phyloP scores from a whole-genome alignment of 2,113 vertebrate genomes.

The Chaenogobius annularis region DNA sequence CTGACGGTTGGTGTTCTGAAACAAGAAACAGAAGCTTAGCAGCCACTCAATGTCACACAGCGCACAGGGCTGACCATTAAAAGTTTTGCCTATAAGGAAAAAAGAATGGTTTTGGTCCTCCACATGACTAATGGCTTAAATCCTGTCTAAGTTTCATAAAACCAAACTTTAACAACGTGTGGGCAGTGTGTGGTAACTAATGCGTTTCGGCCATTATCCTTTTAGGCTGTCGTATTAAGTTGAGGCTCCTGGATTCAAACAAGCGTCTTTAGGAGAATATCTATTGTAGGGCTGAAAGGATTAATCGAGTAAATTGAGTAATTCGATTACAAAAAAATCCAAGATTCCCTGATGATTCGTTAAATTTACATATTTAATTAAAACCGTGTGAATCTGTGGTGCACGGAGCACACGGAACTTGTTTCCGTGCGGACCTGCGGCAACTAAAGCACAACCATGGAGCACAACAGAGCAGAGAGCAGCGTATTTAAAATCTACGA shows the following conservation, averaged over 20 bases:
- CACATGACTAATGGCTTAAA: conserved; percentile 9
- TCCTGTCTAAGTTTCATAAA: conserved; percentile 6
- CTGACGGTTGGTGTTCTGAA: neutral
- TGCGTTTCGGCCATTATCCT: conserved; percentile 6
- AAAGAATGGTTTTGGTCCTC: neutral
- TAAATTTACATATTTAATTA: too few relatives aligned
- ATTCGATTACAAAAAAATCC: too few relatives aligned
- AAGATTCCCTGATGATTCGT: too few relatives aligned
- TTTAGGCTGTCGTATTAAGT: conserved; percentile 17
- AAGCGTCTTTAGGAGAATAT: neutral
- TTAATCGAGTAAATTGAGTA: too few relatives aligned
- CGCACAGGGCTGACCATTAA: neutral
- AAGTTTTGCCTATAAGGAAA: neutral
- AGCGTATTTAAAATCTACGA: too few relatives aligned
- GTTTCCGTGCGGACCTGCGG: too few relatives aligned
- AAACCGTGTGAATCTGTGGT: too few relatives aligned
- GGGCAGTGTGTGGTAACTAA: conserved; percentile 3
- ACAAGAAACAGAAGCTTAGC: neutral
- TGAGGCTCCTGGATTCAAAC: neutral
- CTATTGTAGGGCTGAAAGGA: too few relatives aligned
- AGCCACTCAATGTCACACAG: neutral
- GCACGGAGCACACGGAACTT: too few relatives aligned
- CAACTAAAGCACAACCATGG: too few relatives aligned
- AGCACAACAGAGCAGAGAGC: too few relatives aligned
- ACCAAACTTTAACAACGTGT: conserved; percentile 6